phyloP scores from a whole-genome alignment of 1,140 invertebrate species.

The Euwallacea fornicatus region DNA sequence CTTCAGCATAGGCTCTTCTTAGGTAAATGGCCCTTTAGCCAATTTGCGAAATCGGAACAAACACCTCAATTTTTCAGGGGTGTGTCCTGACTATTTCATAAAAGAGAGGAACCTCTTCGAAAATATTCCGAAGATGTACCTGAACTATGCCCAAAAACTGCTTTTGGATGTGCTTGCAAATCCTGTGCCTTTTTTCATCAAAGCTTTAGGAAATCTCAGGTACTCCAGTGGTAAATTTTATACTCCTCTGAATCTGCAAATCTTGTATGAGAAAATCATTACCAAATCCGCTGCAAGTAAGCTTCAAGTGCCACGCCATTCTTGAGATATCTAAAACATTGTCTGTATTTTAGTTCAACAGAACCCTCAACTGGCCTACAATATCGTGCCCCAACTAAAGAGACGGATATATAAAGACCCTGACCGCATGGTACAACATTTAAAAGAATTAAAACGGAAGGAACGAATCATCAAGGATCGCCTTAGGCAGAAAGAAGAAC shows the following conservation, averaged over 20 bases:
- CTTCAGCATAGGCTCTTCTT: slow-evolving; percentile 58
- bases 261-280: slow-evolving; percentile 62
- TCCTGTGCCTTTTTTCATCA: slow-evolving; percentile 63
- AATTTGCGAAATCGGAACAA: background rate
- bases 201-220: slow-evolving; percentile 66
- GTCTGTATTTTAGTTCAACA: background rate
- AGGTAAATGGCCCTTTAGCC: background rate
- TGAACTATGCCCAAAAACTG: slow-evolving; percentile 65
- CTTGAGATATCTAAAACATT: background rate
- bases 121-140: slow-evolving; percentile 64
- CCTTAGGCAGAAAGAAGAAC: slow-evolving; percentile 1
- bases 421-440: slow-evolving; percentile 31
- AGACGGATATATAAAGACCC: slow-evolving; percentile 28
- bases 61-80: slow-evolving; percentile 44
- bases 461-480: slow-evolving; percentile 16
- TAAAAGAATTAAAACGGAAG: slow-evolving; percentile 33
- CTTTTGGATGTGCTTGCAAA: slow-evolving; percentile 69
- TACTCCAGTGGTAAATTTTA: slow-evolving; percentile 60
- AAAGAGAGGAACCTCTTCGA: slow-evolving; percentile 71
- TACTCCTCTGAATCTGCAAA: slow-evolving; percentile 63
- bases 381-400: slow-evolving; percentile 10
- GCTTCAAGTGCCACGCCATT: background rate
- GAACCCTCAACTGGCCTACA: slow-evolving; percentile 15
- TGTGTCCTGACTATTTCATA: slow-evolving; percentile 73
- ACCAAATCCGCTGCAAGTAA: slow-evolving; percentile 23